Percentiles rank a stretch among this genome's conserved stretches.
These are phyloP conservation scores for Aepyceros melampus DNA, from an alignment of 2,113 vertebrate species.

Conservation along the genomic window DNA sequence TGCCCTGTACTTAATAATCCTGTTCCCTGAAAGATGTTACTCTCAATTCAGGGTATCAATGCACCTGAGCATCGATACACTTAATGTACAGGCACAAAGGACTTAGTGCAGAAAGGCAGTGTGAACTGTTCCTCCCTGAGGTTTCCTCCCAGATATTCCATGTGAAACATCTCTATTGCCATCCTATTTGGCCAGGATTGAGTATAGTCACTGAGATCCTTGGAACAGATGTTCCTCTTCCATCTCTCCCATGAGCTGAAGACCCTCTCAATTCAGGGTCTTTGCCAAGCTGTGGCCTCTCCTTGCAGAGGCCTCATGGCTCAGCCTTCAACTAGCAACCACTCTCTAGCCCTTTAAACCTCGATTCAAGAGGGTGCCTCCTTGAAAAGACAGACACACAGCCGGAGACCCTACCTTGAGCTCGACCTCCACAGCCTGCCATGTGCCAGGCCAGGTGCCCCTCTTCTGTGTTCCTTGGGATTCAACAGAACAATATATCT, in stretches of 20 bases:
- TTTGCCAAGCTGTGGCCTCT: not conserved
- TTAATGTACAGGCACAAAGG: rapidly evolving
- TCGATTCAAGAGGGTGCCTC: not conserved
- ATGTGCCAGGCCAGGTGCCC: too few species aligned
- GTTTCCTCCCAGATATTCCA: not conserved
- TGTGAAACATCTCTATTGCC: rapidly evolving
- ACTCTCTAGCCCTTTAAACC: not conserved
- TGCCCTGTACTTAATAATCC: not conserved
- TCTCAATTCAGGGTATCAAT: not conserved
- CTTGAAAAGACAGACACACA: not conserved
- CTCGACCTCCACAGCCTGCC: not conserved
- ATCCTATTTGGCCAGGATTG: too few species aligned
- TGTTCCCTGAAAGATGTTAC: not conserved
- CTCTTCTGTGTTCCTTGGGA: not conserved
- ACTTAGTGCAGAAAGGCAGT: not conserved
- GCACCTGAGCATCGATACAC: rapidly evolving
- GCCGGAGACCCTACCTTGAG: not conserved
- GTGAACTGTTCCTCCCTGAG: rapidly evolving
- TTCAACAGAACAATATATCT: not conserved
- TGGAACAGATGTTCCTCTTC: not conserved
- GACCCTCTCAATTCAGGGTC: not conserved
- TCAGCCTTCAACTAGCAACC: not conserved
- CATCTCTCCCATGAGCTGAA: not conserved
- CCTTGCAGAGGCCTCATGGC: not conserved
- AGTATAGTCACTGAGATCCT: not conserved